These are phyloP conservation scores for Hephaestus fuliginosus DNA, from an alignment of 2,797 vertebrate species.

Conservation along the genomic window DNA sequence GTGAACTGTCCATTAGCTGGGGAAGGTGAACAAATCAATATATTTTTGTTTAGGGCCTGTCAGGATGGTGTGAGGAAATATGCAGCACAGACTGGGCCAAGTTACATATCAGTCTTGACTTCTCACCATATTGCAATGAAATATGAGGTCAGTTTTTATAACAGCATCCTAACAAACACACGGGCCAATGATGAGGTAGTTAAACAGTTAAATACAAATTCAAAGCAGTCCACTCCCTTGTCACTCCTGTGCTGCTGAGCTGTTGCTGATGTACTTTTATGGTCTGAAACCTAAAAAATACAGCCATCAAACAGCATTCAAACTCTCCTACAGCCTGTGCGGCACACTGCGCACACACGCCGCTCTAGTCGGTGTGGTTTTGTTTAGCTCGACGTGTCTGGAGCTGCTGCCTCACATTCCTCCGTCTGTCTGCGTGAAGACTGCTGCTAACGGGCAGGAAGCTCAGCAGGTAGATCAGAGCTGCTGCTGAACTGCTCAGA, in stretches of 20 bases:
- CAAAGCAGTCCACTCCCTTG: neutral
- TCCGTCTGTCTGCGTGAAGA: slow-evolving; percentile 15
- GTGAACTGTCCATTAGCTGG: too few relatives aligned
- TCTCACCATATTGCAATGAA: neutral
- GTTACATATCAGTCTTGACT: neutral
- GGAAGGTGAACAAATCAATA: too few relatives aligned
- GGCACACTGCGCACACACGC: neutral
- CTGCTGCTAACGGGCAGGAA: slow-evolving; percentile 17
- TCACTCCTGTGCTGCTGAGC: neutral
- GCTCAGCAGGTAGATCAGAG: slow-evolving; percentile 4
- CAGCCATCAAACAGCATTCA: neutral
- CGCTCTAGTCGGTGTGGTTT: neutral
- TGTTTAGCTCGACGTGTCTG: slow-evolving; percentile 38
- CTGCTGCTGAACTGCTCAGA: neutral
- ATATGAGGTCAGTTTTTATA: too few relatives aligned
- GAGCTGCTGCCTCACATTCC: slow-evolving; percentile 48
- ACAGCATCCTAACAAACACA: neutral
- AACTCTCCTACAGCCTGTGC: neutral
- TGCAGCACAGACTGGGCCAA: too few relatives aligned
- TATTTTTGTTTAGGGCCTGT: too few relatives aligned
- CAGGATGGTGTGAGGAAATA: too few relatives aligned
- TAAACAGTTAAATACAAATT: neutral
- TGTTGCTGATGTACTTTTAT: neutral
- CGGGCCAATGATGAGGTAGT: neutral
- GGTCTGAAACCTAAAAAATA: neutral